A percentile compares a stretch with the other conserved stretches of the same genome.
phyloP scores from a whole-genome alignment of 2,797 vertebrate species.

The Aulostomus chinensis region DNA sequence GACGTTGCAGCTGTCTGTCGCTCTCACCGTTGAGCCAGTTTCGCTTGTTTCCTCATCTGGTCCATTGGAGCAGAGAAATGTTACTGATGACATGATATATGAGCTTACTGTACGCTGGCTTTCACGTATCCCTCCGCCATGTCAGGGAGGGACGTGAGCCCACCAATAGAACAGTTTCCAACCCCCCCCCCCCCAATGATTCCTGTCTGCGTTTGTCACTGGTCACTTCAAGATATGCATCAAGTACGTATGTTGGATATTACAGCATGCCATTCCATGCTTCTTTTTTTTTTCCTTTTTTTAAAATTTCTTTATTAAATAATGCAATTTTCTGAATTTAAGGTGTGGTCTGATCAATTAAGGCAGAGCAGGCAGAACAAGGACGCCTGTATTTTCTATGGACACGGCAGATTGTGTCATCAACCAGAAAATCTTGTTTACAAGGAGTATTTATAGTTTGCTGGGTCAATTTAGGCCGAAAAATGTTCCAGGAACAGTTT shows the following conservation, averaged over 20 bases:
- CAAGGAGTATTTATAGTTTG: no score
- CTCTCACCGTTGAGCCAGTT: conserved; percentile 58
- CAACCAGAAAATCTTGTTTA: neutral
- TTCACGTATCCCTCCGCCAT: conserved; percentile 1
- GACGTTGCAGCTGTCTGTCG: conserved; percentile 35
- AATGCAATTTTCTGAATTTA: conserved; percentile 56
- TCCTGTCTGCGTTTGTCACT: conserved; percentile 38
- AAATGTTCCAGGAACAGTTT: no score
- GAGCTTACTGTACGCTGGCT: conserved; percentile 46
- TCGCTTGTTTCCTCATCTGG: conserved; percentile 62
- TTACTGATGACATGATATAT: conserved; percentile 49
- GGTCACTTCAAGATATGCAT: conserved; percentile 53
- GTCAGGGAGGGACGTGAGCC: conserved; percentile 22
- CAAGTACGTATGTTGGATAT: conserved; percentile 63
- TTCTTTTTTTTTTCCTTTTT: conserved; percentile 27
- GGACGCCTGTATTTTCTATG: no score
- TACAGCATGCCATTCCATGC: conserved; percentile 68
- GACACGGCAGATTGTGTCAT: neutral
- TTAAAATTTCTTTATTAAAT: conserved; percentile 73
- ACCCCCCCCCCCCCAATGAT: conserved; percentile 23
- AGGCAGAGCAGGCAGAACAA: neutral
- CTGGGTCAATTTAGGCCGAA: no score
- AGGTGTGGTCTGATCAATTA: neutral
- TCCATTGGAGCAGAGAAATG: conserved; percentile 41
- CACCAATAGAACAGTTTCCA: conserved; percentile 1